phyloP scores from a whole-genome alignment of 64 coral and sea anemone species.

The Pachyseris speciosa region DNA sequence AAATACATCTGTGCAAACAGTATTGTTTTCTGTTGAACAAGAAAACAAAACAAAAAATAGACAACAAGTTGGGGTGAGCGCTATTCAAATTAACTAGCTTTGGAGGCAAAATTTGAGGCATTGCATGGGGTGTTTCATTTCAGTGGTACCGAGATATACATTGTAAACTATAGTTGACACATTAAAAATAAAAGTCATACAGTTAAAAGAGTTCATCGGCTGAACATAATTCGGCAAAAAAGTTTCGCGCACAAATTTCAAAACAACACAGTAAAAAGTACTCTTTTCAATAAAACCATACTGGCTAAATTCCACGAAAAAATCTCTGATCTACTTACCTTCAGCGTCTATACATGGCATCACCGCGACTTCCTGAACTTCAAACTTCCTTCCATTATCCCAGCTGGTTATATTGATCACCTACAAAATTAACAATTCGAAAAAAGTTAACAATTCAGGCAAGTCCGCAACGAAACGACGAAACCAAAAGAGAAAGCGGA shows the following conservation, averaged over 20 bases:
- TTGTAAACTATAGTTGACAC: too few species aligned
- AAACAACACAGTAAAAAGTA: background rate
- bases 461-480: too few species aligned
- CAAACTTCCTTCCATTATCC: constrained; percentile 35
- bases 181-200: too few species aligned
- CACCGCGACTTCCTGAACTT: constrained; percentile 23
- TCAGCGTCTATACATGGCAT: background rate
- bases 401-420: constrained; percentile 67
- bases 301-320: background rate
- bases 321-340: background rate
- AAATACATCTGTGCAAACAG: constrained; percentile 9
- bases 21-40: constrained; percentile 4
- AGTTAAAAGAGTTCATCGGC: too few species aligned
- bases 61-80: background rate
- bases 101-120: too few species aligned
- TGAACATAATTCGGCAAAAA: too few species aligned
- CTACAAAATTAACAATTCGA: background rate
- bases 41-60: too few species aligned
- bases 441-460: background rate
- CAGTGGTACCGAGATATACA: too few species aligned
- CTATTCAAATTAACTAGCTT: too few species aligned
- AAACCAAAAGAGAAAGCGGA: too few species aligned
- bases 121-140: too few species aligned
- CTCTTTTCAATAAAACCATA: background rate
- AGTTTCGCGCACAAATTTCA: too few species aligned